A percentile compares a stretch with the other conserved stretches of the same genome.
Evolutionary conservation across 2,888 invertebrate genomes (phyloP).

Genomic region (Ophioninae sp.): DNA sequence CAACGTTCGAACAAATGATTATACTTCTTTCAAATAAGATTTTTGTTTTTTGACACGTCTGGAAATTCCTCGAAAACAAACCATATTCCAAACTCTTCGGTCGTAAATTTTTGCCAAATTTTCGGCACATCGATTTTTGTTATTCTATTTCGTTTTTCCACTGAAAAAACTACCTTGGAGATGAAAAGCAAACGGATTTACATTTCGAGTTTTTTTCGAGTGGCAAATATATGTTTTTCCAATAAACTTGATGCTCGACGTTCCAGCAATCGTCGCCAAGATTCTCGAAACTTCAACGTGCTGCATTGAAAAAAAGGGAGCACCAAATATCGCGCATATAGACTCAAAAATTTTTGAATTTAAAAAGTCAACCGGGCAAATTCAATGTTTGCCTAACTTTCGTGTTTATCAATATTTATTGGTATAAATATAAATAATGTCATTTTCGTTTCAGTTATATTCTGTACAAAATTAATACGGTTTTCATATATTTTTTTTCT

Average conservation of each 20-base stretch:
- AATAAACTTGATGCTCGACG: conserved; percentile 56
- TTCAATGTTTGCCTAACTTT: not conserved
- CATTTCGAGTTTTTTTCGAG: not conserved
- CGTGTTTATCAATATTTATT: not conserved
- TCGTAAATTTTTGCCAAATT: not conserved
- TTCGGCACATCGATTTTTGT: not conserved
- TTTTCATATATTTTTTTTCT: not conserved
- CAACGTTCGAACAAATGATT: not conserved
- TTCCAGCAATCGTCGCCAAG: conserved; percentile 10
- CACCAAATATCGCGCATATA: not conserved
- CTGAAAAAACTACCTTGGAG: not conserved
- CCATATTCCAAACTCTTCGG: not conserved
- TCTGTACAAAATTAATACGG: not conserved
- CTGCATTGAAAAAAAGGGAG: not conserved
- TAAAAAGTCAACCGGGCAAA: not conserved
- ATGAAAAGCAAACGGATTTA: not conserved
- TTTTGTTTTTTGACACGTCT: not conserved
- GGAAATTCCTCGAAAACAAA: not conserved
- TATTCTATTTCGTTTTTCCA: not conserved
- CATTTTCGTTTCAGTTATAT: not conserved
- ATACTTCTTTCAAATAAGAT: not conserved
- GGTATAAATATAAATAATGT: not conserved
- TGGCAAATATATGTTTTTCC: conserved; percentile 31
- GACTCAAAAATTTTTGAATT: not conserved
- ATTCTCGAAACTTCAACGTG: conserved; percentile 5